Evolutionary conservation across 2,113 vertebrate genomes (phyloP).

Genomic region (Rhombomys opimus): DNA sequence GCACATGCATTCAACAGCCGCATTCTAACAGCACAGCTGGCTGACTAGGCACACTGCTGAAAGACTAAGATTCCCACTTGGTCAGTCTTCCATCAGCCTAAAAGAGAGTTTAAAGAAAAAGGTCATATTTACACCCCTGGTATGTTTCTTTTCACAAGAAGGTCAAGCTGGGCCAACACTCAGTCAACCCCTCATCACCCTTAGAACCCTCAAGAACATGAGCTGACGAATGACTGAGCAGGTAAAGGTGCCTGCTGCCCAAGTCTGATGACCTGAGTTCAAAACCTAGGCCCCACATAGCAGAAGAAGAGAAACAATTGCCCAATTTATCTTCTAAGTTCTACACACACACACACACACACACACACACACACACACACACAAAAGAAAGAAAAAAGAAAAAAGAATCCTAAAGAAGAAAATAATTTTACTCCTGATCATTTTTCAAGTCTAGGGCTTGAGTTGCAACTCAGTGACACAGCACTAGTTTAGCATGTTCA

Average conservation of each 20-base stretch:
- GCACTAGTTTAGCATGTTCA: neutral
- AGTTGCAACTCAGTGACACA: neutral
- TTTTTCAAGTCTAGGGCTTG: neutral
- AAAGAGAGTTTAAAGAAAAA: conserved; percentile 61
- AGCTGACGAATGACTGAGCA: neutral
- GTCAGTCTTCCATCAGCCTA: conserved; percentile 33
- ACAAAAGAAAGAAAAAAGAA: neutral
- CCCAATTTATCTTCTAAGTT: neutral
- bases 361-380: neutral
- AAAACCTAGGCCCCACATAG: neutral
- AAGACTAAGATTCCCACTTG: conserved; percentile 43
- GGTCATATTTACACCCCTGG: conserved; percentile 34
- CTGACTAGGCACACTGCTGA: conserved; percentile 55
- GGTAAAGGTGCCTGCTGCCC: neutral
- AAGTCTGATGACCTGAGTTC: neutral
- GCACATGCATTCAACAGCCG: conserved; percentile 34
- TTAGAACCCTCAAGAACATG: neutral
- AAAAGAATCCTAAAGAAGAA: neutral
- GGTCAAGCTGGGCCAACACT: neutral
- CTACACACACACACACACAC: neutral
- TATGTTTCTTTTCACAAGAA: neutral
- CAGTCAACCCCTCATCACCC: neutral
- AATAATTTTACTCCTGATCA: conserved; percentile 1
- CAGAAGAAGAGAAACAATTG: neutral
- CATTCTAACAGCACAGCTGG: conserved; percentile 76